Base-by-base conservation (phyloP, 2,888 invertebrate genomes). In the Autographa pulchrina region DNA sequence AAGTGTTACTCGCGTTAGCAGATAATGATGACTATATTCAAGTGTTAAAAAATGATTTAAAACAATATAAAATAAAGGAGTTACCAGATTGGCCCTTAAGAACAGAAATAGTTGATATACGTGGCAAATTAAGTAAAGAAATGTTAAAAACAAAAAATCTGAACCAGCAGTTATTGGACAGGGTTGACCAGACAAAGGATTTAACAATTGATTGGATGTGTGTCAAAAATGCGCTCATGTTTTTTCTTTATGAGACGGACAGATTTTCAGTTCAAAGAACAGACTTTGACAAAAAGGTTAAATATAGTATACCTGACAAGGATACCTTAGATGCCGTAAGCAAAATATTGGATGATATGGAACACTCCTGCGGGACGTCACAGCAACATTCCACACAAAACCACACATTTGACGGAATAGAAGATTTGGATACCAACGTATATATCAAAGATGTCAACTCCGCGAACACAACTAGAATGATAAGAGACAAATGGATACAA, bases 121-220 rank as follows among this genome's bases (percentile, higher is more conserved):
- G 13, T n/a, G 14, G 16, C 38, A 59, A 59, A 60, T 31, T 48
- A 35, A 2, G 2, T n/a, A 68, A 41, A 65, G 56, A 16, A n/a
- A 54, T 18, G 0, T 25, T 18, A 18, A 20, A 43, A 54, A 16
- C 25, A 0, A 35, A 62, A 61, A 2, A 35, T 43, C 13, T 43
- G 35, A 56, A 48, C 38, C n/a, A 38, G 0, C 14, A 38, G 2
- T 35, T 64, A 41, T 14, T 64, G 4, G 0, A 31, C 0, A 54
- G 3, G 3, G 0, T 74, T 6, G n/a, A 54, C 6, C 4, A 38
- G 0, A 20, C 73, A 32, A 48, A 69, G 18, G 60, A 73, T 56
- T 60, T 48, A 38, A 38, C 35, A 38, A 2, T 9, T 13, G 62
- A 75, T n/a, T 75, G 75, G 74, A n/a, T 18, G 13, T 61, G 59